Base-by-base conservation (phyloP, 2,888 invertebrate species). In the Acleris sparsana region DNA sequence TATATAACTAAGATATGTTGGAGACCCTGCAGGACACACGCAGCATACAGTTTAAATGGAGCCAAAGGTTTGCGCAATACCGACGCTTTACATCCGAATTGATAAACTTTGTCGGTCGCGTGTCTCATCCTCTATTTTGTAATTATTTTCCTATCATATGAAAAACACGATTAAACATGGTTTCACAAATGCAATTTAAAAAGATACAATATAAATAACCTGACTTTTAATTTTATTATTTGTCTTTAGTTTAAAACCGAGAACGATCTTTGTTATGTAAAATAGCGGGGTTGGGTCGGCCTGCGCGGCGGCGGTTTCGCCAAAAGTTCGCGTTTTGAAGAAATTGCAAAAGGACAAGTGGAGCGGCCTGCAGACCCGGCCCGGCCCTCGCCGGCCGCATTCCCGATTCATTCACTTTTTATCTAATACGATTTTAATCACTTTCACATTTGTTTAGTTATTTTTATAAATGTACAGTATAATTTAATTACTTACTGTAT, bases 51-150 rank as follows among this genome's bases (percentile, higher is more conserved):
- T 65, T 53, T 17, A 60, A 55, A 51, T 52, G 56, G 44, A 61
- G 48, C 29, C 25, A 22, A 72, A 71, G 70, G 85, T 88, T 91
- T 91, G 89, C 89, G 88, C 89, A 92, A 91, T 82, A 82, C 84
- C 87, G 89, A 81, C 87, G 80, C 79, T 74, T 80, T 83, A 87
- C 90, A 91, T 92, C 91, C 91, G 92, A 91, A 76, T 77, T 82
- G 91, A 92, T 92, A 92, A 92, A 91, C 86, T 91, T 92, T 92
- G 92, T 90, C 91, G 92, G 89, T 86, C 83, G 77, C 78, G 74
- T 73, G 77, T 78, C 77, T 74, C 71, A 78, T 73, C 78, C 75
- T 73, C 72, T 71, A 74, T 69, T 63, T 67, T 59, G 53, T 63
- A 52, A 68, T 48, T 64, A 63, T 55, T 56, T 57, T 25, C 9